Conservation (phyloP, 2,888 invertebrate genomes). For the Watsonalla binaria region DNA sequence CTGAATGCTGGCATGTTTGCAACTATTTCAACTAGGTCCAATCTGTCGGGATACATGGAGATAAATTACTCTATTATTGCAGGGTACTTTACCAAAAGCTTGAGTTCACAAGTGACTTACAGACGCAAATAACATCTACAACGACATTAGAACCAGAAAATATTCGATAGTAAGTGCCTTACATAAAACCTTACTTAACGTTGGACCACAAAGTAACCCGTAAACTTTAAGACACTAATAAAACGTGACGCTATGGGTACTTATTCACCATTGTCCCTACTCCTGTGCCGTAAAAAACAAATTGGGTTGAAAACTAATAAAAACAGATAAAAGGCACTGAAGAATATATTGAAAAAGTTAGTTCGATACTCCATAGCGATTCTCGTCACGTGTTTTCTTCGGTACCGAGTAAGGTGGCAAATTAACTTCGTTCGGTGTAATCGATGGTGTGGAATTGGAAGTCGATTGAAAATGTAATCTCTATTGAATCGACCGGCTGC, state of each 20-base stretch:
- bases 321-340: conserved; percentile 26
- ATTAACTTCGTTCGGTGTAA: conserved; percentile 25
- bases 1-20: no score
- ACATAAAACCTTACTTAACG: conserved; percentile 33
- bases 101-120: no score
- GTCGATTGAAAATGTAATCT: conserved; percentile 20
- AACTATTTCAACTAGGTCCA: no score
- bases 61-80: background rate
- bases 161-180: conserved; percentile 19
- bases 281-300: conserved; percentile 35
- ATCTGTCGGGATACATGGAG: no score
- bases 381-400: conserved; percentile 28
- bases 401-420: conserved; percentile 27
- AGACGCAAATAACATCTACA: no score
- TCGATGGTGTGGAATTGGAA: conserved; percentile 23
- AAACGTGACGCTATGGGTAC: conserved; percentile 46
- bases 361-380: conserved; percentile 16
- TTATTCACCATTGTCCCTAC: conserved; percentile 30
- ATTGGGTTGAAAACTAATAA: conserved; percentile 37
- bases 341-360: conserved; percentile 38
- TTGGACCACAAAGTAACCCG: conserved; percentile 35
- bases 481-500: conserved; percentile 3
- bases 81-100: conserved; percentile 4
- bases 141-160: conserved; percentile 12
- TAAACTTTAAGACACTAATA: conserved; percentile 50